Conservation (phyloP, 2,888 invertebrate genomes). For the Lepidocyrtinus sp. region DNA sequence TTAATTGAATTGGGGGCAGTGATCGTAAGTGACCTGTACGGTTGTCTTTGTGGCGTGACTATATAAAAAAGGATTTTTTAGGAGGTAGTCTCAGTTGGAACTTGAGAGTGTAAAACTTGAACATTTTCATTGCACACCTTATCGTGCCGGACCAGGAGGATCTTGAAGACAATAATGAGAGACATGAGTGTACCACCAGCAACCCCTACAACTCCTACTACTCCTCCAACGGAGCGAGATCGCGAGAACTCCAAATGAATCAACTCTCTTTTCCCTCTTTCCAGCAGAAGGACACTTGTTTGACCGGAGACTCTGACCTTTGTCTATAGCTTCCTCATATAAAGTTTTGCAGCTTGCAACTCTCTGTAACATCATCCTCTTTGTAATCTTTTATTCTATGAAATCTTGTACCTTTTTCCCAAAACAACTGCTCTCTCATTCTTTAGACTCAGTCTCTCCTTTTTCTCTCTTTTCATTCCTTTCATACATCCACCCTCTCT, state of each 20-base stretch:
- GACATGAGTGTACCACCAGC: conserved; percentile 25
- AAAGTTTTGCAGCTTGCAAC: not conserved
- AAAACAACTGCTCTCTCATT: conserved; percentile 21
- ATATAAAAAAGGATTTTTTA: not conserved
- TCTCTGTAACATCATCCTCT: not conserved
- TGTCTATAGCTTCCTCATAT: not conserved
- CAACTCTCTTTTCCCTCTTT: too few species aligned
- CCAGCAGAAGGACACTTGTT: not conserved
- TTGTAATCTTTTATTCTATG: conserved; percentile 4
- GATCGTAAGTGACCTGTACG: too few species aligned
- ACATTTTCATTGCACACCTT: not conserved
- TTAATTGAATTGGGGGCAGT: too few species aligned
- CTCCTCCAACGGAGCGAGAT: conserved; percentile 25
- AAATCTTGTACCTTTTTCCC: conserved; percentile 12
- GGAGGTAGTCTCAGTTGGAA: too few species aligned
- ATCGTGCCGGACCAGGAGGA: not conserved
- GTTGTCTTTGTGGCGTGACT: not conserved
- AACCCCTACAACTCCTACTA: conserved; percentile 20
- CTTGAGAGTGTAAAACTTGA: not conserved
- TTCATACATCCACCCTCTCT: not conserved
- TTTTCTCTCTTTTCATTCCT: not conserved
- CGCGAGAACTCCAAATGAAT: too few species aligned
- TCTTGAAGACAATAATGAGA: conserved; percentile 28
- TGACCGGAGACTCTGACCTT: not conserved
- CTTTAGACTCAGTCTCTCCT: not conserved